Evolutionary conservation across 1,140 invertebrate genomes (phyloP), one percentile per base, ranked within the genome.

Genomic region (Lethocerus indicus): DNA sequence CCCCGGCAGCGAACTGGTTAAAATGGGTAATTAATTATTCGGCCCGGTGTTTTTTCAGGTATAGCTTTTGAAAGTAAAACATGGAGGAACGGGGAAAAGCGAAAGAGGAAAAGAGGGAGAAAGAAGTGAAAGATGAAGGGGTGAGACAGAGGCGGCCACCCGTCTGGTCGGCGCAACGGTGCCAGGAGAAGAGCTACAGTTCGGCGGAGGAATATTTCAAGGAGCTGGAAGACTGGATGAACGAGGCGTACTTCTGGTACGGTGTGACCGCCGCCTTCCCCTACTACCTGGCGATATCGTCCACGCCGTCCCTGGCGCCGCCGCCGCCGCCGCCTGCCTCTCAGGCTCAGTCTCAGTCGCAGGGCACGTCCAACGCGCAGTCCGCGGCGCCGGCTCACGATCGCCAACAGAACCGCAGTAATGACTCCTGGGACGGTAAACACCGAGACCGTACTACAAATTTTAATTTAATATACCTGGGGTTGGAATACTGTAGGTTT

Each of bases 211-310:
- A 70, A 51, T 72, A 72, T 62, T 71, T 72, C 58, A 53, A 53
- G 32, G 65, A 67, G 56, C 54, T 72, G 43, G 62, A 69, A 50
- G 66, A 64, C 59, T 72, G 70, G 70, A 53, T 71, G n/a, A 61
- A 69, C 21, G 65, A 71, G 46, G 67, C 63, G 9, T 67, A 69
- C 54, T 64, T 65, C 6, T 71, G 69, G 68, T 68, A 71, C 35
- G 66, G 61, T 48, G 62, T 70, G 40, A 62, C 66, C 20, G 60
- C 66, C 13, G 63, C 63, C 56, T 64, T 70, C 57, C 68, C 69
- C 1, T 67, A 69, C 59, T 65, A 65, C 52, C 25, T 70, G 28
- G 61, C 67, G n/a, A n/a, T n/a, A n/a, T n/a, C n/a, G n/a, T n/a
- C n/a, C n/a, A n/a, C n/a, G n/a, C n/a, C n/a, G n/a, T n/a, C n/a